phyloP scores from a whole-genome alignment of 2,888 invertebrate species.

The Aspidapion aeneum region DNA sequence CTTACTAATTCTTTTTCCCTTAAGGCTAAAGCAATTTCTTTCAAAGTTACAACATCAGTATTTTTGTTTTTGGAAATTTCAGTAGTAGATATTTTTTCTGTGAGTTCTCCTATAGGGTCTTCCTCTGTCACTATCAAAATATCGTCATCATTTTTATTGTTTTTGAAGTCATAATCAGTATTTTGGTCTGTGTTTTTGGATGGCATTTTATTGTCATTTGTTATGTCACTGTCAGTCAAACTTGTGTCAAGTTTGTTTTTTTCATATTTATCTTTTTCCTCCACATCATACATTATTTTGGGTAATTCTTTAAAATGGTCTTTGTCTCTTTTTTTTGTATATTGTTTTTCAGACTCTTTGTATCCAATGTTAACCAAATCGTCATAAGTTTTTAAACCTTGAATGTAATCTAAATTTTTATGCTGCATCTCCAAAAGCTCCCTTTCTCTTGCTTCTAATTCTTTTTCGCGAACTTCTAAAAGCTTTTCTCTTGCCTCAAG shows the following conservation, averaged over 20 bases:
- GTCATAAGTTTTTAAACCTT: not conserved
- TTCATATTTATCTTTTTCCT: not conserved
- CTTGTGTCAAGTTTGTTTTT: not conserved
- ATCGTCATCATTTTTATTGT: not conserved
- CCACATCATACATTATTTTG: not conserved
- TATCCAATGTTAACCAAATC: not conserved
- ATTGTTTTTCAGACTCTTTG: not conserved
- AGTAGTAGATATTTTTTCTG: not conserved
- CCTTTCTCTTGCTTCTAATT: conserved; percentile 8
- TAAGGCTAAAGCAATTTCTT: not conserved
- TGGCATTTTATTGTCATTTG: too few relatives aligned
- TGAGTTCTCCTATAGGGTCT: not conserved
- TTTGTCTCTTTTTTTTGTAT: not conserved
- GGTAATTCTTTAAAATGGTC: not conserved
- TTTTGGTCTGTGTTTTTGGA: not conserved
- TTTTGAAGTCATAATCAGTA: not conserved
- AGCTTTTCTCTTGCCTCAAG: conserved; percentile 1
- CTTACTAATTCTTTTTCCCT: not conserved
- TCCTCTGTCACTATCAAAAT: not conserved
- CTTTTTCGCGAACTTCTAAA: conserved; percentile 15
- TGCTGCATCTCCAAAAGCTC: conserved; percentile 8
- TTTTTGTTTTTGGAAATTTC: not conserved
- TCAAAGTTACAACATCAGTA: not conserved
- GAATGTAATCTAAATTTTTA: not conserved
- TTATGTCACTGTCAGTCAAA: not conserved